Percentiles rank a stretch among this genome's conserved stretches.
Evolutionary conservation across 2,888 invertebrate genomes (phyloP).

Genomic region (Morinoia aosen): DNA sequence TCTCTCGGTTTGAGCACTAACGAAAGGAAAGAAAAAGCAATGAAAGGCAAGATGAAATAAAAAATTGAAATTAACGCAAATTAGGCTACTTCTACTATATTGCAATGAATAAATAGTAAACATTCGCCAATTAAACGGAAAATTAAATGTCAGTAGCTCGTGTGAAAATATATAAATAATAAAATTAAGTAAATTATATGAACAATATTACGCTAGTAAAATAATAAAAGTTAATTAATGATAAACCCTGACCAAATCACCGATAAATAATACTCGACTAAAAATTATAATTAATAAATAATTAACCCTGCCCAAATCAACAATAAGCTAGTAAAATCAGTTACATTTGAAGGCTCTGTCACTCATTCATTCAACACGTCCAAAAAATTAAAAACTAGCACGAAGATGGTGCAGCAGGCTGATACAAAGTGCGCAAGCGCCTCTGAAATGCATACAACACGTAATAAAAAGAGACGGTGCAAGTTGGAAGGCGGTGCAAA

Average conservation of each 20-base stretch:
- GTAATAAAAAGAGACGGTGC: background rate
- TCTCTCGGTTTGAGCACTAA: too few relatives aligned
- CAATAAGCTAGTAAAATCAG: background rate
- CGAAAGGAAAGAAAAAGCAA: background rate
- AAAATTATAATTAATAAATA: background rate
- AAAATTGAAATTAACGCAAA: background rate
- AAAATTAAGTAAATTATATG: too few relatives aligned
- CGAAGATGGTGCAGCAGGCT: background rate
- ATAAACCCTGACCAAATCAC: background rate
- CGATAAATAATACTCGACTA: too few relatives aligned
- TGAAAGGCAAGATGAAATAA: background rate
- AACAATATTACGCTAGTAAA: too few relatives aligned
- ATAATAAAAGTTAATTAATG: too few relatives aligned
- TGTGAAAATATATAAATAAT: too few relatives aligned
- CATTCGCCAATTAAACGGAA: too few relatives aligned
- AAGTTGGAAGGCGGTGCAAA: background rate
- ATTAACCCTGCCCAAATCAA: background rate
- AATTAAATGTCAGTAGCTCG: too few relatives aligned
- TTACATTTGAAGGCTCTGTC: background rate
- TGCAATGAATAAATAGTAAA: too few relatives aligned
- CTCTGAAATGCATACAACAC: background rate
- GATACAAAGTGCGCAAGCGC: background rate
- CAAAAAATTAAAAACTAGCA: background rate
- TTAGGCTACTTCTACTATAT: background rate
- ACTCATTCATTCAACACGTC: background rate